These are phyloP conservation scores for Halichoeres trimaculatus DNA, from an alignment of 2,113 vertebrate genomes.

Conservation along the genomic window DNA sequence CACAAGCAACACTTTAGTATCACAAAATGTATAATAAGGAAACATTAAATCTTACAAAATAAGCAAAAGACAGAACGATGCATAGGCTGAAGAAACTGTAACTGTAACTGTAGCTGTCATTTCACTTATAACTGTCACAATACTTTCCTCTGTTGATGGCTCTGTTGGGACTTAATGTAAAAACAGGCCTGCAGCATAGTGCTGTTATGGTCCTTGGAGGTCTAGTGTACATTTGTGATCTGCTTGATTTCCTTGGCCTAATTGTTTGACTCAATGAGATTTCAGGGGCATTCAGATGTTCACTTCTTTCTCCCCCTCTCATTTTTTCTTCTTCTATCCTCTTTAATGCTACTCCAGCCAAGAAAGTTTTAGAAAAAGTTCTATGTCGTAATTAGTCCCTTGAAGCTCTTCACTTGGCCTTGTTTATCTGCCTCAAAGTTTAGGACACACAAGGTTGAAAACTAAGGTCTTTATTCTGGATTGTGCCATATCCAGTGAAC, in stretches of 20 bases:
- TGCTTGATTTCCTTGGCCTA: slow-evolving; percentile 49
- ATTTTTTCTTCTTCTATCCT: slow-evolving; percentile 41
- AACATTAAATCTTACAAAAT: slow-evolving; percentile 8
- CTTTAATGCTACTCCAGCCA: slow-evolving; percentile 45
- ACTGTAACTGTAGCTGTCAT: too few species aligned
- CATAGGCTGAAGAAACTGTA: not conserved
- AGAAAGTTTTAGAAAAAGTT: slow-evolving; percentile 48
- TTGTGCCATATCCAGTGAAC: not conserved
- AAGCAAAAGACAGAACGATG: not conserved
- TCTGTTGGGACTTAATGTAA: slow-evolving; percentile 56
- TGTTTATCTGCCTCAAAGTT: slow-evolving; percentile 22
- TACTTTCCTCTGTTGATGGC: slow-evolving; percentile 28
- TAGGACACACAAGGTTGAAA: not conserved
- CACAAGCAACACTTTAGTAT: not conserved
- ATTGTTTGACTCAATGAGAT: slow-evolving; percentile 69
- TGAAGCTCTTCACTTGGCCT: slow-evolving; percentile 17
- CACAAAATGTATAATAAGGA: not conserved
- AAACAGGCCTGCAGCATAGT: slow-evolving; percentile 53
- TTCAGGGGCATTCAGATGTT: slow-evolving; percentile 27
- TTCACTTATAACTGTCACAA: slow-evolving; percentile 27
- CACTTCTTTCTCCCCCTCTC: slow-evolving; percentile 1
- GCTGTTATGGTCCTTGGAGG: slow-evolving; percentile 62
- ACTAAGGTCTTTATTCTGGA: not conserved
- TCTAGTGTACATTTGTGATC: slow-evolving; percentile 25
- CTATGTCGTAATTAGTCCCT: slow-evolving; percentile 30